Base-by-base conservation (phyloP, 2,888 invertebrate genomes). In the Cheilosia grossa region DNA sequence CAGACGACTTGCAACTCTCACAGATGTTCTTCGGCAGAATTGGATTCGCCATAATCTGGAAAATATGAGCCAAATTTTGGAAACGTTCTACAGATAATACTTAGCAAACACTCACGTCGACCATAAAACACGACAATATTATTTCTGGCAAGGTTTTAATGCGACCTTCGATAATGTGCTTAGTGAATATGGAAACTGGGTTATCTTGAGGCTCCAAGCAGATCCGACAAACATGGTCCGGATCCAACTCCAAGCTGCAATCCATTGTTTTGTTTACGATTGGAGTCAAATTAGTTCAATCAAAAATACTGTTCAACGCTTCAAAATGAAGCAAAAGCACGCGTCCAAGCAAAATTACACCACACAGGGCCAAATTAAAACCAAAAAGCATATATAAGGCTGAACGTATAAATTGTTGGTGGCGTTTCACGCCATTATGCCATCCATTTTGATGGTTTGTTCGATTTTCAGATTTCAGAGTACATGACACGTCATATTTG, bases 191-290 rank as follows among this genome's bases (percentile, higher is more conserved):
- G 27, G 85, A 81, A 27, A 67, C n/a, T 1, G 63, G 77, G 33
- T 67, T 75, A 2, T 67, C 72, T 15, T 85, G 81, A 1, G 81
- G 51, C 27, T 85, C 85, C 6, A 85, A 24, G 21, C 85, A 85
- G 2, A 85, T 56, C 1, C 85, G 81, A 56, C 85, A 85, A 33
- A 85, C 85, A 13, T 49, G 72, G 56, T 75, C 30, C 61, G 85
- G 80, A 81, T 85, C 85, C 63, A 85, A 63, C 75, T 85, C 85
- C 72, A 85, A 81, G 72, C 81, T 85, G 56, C 72, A 85, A 24
- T 85, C 85, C 85, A 85, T 85, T 33, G 10, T 72, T 74, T 83
- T 80, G 80, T 83, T 83, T 80, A 75, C 79, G 51, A 79, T 27
- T 27, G 21, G 53, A 49, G 44, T 13, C 24, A 82, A 66, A 47